phyloP scores from a whole-genome alignment of 1,140 invertebrate species.

The Teleogryllus occipitalis region DNA sequence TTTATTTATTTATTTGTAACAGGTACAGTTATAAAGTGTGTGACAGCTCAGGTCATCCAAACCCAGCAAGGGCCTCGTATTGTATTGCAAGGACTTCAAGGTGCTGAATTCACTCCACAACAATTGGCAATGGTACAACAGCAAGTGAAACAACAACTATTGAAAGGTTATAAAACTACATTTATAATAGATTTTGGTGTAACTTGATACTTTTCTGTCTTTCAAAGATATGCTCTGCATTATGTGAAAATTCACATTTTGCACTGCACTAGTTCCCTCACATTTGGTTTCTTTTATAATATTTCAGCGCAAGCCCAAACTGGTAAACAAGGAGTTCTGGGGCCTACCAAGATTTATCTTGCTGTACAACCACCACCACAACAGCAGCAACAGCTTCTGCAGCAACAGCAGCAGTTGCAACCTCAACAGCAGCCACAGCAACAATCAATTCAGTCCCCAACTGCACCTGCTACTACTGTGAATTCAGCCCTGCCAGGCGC shows the following conservation, averaged over 20 bases:
- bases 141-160: conserved; percentile 77
- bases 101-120: conserved; percentile 68
- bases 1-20: no score
- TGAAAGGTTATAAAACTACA: conserved; percentile 54
- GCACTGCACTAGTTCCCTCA: neutral
- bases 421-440: conserved; percentile 27
- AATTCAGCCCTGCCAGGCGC: neutral
- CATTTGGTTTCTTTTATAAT: neutral
- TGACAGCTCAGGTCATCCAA: conserved; percentile 73
- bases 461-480: conserved; percentile 7
- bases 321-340: conserved; percentile 70
- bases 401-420: conserved; percentile 12
- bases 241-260: no score
- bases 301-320: conserved; percentile 64
- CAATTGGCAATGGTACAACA: conserved; percentile 72
- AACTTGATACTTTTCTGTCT: no score
- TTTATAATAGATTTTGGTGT: no score
- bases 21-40: conserved; percentile 75
- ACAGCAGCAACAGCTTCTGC: conserved; percentile 21
- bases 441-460: conserved; percentile 26
- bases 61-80: conserved; percentile 74
- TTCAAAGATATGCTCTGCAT: no score
- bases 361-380: conserved; percentile 57
- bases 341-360: conserved; percentile 75
- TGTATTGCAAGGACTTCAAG: conserved; percentile 71